Evolutionary conservation across 1,140 invertebrate genomes (phyloP).

Genomic region (Zaprionus gabonicus): DNA sequence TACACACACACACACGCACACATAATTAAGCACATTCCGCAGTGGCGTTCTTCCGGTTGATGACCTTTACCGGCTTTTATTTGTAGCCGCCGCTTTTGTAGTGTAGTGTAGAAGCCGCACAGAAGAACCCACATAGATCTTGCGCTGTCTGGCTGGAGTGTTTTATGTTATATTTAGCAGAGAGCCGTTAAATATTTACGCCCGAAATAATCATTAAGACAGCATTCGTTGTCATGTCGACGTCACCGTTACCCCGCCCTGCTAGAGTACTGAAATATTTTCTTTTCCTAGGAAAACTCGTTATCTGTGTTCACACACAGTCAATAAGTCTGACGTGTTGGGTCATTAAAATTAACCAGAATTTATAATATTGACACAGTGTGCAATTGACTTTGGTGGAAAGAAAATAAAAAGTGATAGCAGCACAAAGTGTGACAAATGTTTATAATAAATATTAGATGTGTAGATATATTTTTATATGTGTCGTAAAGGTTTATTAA

Average conservation of each 20-base stretch:
- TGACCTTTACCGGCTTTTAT: constrained; percentile 83
- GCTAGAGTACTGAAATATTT: neutral
- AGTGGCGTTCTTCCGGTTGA: constrained; percentile 78
- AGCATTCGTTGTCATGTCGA: constrained; percentile 2
- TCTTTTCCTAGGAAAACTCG: constrained; percentile 42
- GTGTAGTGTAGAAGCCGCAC: constrained; percentile 10
- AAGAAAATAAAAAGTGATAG: constrained; percentile 18
- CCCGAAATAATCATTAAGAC: constrained; percentile 32
- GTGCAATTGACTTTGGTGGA: neutral
- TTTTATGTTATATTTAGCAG: constrained; percentile 51
- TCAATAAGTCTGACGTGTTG: constrained; percentile 17
- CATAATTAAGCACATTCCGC: constrained; percentile 50
- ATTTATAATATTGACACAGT: constrained; percentile 43
- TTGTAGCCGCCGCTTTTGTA: constrained; percentile 48
- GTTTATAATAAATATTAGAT: neutral
- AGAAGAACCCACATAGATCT: neutral
- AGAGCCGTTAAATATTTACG: constrained; percentile 45
- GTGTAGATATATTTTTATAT: too few relatives aligned
- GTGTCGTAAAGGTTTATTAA: neutral
- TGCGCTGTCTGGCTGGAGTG: constrained; percentile 19
- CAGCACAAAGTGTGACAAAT: constrained; percentile 32
- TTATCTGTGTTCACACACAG: constrained; percentile 24
- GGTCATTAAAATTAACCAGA: constrained; percentile 43
- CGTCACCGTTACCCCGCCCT: constrained; percentile 12
- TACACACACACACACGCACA: constrained; percentile 22